Conservation (phyloP, 2,888 invertebrate genomes). For the Phlogophora meticulosa region DNA sequence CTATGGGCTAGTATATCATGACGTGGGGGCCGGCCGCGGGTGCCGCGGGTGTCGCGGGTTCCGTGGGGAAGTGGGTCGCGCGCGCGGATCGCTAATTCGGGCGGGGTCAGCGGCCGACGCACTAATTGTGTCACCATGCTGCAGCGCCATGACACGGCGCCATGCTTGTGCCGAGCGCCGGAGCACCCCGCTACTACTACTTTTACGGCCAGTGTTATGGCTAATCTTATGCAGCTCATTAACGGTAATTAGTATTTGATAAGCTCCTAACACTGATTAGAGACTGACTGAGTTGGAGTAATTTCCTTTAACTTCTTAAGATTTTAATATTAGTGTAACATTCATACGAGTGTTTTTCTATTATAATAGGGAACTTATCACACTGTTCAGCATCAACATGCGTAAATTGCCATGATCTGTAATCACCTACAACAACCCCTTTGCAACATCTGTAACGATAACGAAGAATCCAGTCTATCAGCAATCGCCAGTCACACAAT, state of each 20-base stretch:
- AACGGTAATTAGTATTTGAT: constrained; percentile 44
- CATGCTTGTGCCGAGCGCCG: constrained; percentile 5
- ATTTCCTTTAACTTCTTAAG: constrained; percentile 10
- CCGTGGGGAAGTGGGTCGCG: constrained; percentile 63
- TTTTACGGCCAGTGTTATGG: constrained; percentile 4
- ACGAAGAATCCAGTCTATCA: no score
- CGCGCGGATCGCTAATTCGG: constrained; percentile 82
- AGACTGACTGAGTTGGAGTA: neutral
- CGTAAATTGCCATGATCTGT: neutral
- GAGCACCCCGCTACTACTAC: constrained; percentile 24
- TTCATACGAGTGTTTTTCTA: no score
- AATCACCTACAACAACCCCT: no score
- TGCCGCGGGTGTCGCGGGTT: constrained; percentile 37
- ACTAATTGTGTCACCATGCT: constrained; percentile 77
- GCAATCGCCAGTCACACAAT: no score
- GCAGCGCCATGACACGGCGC: constrained; percentile 49
- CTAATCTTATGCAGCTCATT: constrained; percentile 22
- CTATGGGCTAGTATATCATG: constrained; percentile 9
- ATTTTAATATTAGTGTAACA: neutral
- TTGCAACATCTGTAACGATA: neutral
- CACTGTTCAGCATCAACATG: constrained; percentile 1
- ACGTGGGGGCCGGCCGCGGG: constrained; percentile 35
- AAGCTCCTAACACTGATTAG: constrained; percentile 24
- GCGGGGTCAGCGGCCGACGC: constrained; percentile 81
- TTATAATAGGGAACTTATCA: neutral